Conservation (phyloP, 1,140 invertebrate species). For the Aphaenogaster floridana region DNA sequence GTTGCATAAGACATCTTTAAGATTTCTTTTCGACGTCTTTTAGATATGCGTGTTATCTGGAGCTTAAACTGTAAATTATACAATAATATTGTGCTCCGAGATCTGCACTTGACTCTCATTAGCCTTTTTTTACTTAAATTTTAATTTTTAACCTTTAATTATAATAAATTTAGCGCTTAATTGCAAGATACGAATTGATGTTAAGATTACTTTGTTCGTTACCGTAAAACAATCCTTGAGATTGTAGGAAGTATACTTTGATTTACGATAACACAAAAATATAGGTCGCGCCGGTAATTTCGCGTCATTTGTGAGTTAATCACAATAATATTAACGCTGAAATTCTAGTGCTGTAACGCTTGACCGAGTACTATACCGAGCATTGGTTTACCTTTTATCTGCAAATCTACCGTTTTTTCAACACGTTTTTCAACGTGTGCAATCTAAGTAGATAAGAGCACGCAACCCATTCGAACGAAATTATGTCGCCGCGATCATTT, state of each 20-base stretch:
- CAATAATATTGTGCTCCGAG: too few species aligned
- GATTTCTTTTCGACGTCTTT: too few species aligned
- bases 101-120: too few species aligned
- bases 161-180: not conserved
- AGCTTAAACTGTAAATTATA: too few species aligned
- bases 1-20: too few species aligned
- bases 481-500: not conserved
- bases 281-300: constrained; percentile 15
- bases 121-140: not conserved
- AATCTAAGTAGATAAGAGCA: not conserved
- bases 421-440: not conserved
- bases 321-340: not conserved
- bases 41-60: too few species aligned
- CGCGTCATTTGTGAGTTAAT: not conserved
- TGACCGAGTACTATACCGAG: not conserved
- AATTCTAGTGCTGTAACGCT: not conserved
- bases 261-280: constrained; percentile 15
- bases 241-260: not conserved
- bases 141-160: not conserved
- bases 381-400: not conserved
- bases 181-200: not conserved
- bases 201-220: not conserved
- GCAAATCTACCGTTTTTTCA: not conserved
- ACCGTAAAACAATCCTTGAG: not conserved
- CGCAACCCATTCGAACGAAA: constrained; percentile 14